A percentile compares a stretch with the other conserved stretches of the same genome.
These are phyloP conservation scores for Psammodynastes pulverulentus DNA, from an alignment of 2,113 vertebrate genomes.

Conservation along the genomic window DNA sequence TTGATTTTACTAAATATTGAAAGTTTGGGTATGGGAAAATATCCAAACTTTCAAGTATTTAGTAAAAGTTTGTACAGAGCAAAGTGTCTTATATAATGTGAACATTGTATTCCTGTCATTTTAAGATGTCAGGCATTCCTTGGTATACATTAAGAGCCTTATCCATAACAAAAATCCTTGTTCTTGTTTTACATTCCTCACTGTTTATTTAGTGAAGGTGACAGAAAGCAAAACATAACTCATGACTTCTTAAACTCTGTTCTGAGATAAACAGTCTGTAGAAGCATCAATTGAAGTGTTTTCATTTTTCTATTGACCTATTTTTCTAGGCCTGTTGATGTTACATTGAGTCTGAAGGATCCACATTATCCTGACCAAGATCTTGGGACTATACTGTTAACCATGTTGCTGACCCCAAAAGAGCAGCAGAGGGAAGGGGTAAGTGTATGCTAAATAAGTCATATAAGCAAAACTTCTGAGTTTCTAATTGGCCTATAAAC, in stretches of 20 bases:
- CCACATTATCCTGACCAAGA: conserved; percentile 88
- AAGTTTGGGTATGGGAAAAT: not conserved
- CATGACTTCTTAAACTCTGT: not conserved
- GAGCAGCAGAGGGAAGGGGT: conserved; percentile 83
- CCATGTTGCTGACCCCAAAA: conserved; percentile 79
- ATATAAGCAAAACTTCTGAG: not conserved
- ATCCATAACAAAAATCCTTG: not conserved
- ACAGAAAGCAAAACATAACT: not conserved
- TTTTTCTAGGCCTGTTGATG: conserved; percentile 76
- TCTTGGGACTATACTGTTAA: conserved; percentile 83
- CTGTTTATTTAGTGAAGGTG: not conserved
- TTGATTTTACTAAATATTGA: not conserved
- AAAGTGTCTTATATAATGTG: not conserved
- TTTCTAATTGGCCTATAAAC: not conserved
- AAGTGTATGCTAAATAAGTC: conserved; percentile 66
- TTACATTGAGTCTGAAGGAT: conserved; percentile 87
- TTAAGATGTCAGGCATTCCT: not conserved
- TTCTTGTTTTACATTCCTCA: not conserved
- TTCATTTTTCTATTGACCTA: conserved; percentile 15
- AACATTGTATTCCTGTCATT: not conserved
- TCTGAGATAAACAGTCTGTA: not conserved
- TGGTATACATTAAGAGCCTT: rapidly evolving
- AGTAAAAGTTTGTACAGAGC: not conserved
- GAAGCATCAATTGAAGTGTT: not conserved
- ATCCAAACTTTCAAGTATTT: not conserved